A percentile compares a stretch with the other conserved stretches of the same genome.
Conservation (phyloP, 2,113 vertebrate genomes). For the Anarrhichthys ocellatus region DNA sequence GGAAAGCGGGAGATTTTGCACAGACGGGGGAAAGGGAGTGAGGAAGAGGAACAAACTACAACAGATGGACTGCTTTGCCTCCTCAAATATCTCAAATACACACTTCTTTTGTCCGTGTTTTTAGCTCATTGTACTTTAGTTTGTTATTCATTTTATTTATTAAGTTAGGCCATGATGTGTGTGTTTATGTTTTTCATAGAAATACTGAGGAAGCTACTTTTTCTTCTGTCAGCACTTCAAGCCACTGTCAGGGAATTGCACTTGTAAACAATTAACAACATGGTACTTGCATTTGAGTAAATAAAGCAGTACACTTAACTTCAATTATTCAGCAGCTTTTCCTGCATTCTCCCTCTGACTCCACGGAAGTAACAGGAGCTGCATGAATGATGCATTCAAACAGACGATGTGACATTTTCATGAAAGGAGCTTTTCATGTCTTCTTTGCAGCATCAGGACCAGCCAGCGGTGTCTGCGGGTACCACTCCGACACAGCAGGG, state of each 20-base stretch:
- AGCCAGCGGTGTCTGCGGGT: neutral
- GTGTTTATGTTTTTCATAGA: slow-evolving; percentile 20
- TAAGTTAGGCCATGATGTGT: slow-evolving; percentile 14
- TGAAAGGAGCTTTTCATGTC: neutral
- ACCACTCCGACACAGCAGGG: slow-evolving; percentile 59
- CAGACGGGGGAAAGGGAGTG: slow-evolving; percentile 32
- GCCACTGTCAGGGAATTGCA: slow-evolving; percentile 14
- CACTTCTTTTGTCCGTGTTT: neutral
- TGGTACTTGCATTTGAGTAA: slow-evolving; percentile 54
- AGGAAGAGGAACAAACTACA: slow-evolving; percentile 14
- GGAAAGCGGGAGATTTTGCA: slow-evolving; percentile 14
- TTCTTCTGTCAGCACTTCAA: slow-evolving; percentile 25
- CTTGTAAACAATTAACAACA: slow-evolving; percentile 63
- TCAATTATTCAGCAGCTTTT: slow-evolving; percentile 66
- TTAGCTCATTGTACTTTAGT: slow-evolving; percentile 35
- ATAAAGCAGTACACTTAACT: slow-evolving; percentile 61
- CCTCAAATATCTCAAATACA: slow-evolving; percentile 31
- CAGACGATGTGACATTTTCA: slow-evolving; percentile 22
- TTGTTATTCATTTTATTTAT: slow-evolving; percentile 63
- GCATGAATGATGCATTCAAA: slow-evolving; percentile 53
- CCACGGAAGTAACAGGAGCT: slow-evolving; percentile 41
- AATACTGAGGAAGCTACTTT: slow-evolving; percentile 18
- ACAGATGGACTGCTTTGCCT: slow-evolving; percentile 47
- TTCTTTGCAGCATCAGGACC: slow-evolving; percentile 54
- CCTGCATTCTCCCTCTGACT: slow-evolving; percentile 22